These are phyloP conservation scores for Bothrops alternatus DNA, from an alignment of 2,797 vertebrate species.

Conservation along the genomic window DNA sequence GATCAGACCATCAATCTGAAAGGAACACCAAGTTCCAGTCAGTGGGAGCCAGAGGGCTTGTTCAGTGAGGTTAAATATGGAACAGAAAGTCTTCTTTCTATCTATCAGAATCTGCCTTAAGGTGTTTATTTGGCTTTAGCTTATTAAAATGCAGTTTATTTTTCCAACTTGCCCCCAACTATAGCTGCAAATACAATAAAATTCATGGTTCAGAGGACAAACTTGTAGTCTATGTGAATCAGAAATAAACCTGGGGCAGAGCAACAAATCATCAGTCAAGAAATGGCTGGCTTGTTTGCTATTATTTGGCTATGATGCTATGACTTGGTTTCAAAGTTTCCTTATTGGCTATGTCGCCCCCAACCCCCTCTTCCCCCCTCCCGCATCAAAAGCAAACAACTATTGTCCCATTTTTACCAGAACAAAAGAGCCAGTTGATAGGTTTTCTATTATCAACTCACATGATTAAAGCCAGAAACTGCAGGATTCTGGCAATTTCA, in stretches of 20 bases:
- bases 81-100: conserved; percentile 21
- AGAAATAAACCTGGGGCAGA: neutral
- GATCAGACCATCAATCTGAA: neutral
- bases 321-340: neutral
- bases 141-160: conserved; percentile 30
- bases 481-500: neutral
- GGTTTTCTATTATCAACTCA: neutral
- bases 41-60: conserved; percentile 1
- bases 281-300: neutral
- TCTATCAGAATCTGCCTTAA: conserved; percentile 34
- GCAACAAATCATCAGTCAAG: neutral
- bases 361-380: neutral
- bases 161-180: neutral
- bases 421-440: neutral
- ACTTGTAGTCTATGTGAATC: neutral
- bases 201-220: conserved; percentile 27
- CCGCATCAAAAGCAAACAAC: neutral
- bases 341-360: neutral
- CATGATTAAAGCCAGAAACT: neutral
- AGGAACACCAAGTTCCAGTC: neutral
- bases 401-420: neutral
- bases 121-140: conserved; percentile 26
- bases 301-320: neutral
- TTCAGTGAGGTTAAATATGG: neutral
- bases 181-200: conserved; percentile 16